Evolutionary conservation across 2,113 vertebrate genomes (phyloP).

Genomic region (Lanius ludovicianus): DNA sequence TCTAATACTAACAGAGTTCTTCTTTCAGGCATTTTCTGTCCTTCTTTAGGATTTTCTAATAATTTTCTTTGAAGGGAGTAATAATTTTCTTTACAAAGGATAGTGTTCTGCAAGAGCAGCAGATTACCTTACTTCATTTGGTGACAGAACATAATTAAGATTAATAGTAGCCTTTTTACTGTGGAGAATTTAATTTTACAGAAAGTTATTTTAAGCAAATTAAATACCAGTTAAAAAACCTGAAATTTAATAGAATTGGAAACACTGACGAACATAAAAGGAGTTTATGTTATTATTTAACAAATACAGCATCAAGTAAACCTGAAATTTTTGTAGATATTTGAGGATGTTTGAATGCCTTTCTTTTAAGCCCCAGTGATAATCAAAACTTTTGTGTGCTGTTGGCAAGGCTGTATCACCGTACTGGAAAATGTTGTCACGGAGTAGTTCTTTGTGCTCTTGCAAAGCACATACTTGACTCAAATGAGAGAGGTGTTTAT

Average conservation of each 20-base stretch:
- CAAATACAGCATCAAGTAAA: neutral
- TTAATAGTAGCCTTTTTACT: neutral
- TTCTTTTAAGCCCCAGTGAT: neutral
- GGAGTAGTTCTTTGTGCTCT: neutral
- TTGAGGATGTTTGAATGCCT: neutral
- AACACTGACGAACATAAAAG: neutral
- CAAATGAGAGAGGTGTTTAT: neutral
- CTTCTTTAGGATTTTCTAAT: neutral
- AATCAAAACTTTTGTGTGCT: neutral
- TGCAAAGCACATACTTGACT: neutral
- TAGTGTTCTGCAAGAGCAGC: neutral
- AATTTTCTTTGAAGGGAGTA: neutral
- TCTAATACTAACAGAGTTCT: neutral
- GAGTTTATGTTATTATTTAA: neutral
- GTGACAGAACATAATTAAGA: neutral
- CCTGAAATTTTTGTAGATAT: neutral
- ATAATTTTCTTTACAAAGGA: neutral
- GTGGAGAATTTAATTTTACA: neutral
- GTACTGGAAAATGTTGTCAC: neutral
- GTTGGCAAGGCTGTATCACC: neutral
- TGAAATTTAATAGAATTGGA: neutral
- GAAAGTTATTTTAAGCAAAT: neutral
- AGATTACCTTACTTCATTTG: neutral
- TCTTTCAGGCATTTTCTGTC: neutral
- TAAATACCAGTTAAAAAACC: neutral